Percentiles rank a stretch among this genome's conserved stretches.
These are phyloP conservation scores for Mustelus asterias DNA, from an alignment of 2,113 vertebrate species.

Conservation along the genomic window DNA sequence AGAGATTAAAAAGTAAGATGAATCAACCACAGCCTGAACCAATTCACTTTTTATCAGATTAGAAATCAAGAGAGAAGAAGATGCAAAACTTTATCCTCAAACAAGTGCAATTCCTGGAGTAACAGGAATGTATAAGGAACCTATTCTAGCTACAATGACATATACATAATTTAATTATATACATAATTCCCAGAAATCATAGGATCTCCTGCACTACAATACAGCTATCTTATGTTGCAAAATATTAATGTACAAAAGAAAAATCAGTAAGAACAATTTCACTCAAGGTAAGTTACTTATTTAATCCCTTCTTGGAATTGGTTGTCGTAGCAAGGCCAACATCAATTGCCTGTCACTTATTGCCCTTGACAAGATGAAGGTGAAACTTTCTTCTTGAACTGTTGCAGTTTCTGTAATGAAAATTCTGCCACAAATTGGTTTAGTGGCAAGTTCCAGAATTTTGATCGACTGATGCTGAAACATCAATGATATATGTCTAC, in stretches of 20 bases:
- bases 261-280: neutral
- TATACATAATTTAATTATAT: neutral
- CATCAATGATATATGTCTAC: neutral
- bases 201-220: neutral
- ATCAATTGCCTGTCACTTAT: neutral
- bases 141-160: neutral
- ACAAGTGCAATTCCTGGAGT: neutral
- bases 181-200: neutral
- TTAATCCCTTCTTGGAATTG: neutral
- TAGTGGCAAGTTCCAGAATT: neutral
- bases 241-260: neutral
- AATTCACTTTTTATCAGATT: neutral
- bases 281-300: neutral
- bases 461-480: neutral
- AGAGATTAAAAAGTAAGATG: neutral
- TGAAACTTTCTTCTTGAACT: neutral
- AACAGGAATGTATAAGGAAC: neutral
- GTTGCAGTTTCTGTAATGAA: neutral
- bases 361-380: neutral
- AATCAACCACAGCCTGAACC: neutral
- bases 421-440: neutral
- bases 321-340: neutral
- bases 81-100: neutral
- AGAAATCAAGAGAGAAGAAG: neutral
- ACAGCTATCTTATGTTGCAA: neutral